Evolutionary conservation across 2,113 vertebrate genomes (phyloP), one percentile per base, ranked within the genome.

Genomic region (Zosterops borbonicus): DNA sequence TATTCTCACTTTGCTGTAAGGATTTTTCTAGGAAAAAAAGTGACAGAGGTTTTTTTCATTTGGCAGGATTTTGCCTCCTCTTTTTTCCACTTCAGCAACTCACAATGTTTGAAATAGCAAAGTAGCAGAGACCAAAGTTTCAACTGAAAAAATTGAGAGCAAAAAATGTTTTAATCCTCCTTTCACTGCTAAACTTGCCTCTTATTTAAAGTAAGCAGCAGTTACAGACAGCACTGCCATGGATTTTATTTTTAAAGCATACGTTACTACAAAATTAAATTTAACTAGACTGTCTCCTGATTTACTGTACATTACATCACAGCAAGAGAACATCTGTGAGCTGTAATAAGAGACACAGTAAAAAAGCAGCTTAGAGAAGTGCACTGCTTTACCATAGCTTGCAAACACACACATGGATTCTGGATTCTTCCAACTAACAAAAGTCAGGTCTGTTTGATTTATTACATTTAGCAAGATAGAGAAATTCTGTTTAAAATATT

Each of bases 271-370:
- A 4, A 55, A 86, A 74, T 52, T 87, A 79, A 71, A 84, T 89
- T 95, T 89, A 94, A 92, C 53, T 88, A 63, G 85, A 90, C 67
- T 37, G 39, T 83, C 50, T 91, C 78, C 71, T 77, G 71, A 59
- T 92, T 95, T 85, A 91, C 86, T 71, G 67, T 68, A 59, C 37
- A 79, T 90, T 94, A 95, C 92, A 78, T 83, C 82, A 92, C 82
- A 89, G 80, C 4, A 7, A 87, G 44, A 18, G 49, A 93, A 92
- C 92, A 93, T 94, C 88, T 96, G 92, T 74, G 62, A 83, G 76
- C 37, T 70, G 65, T 87, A 88, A 95, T n/a, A 79, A 23, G 68
- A 92, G 53, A 84, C 41, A 90, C 18, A 77, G 33, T 60, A 55
- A 87, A 90, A 94, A 89, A 47, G 33, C 58, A 95, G 35, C 56